Base-by-base conservation (phyloP, 2,797 vertebrate species). In the Poeciliopsis paucimaculata region DNA sequence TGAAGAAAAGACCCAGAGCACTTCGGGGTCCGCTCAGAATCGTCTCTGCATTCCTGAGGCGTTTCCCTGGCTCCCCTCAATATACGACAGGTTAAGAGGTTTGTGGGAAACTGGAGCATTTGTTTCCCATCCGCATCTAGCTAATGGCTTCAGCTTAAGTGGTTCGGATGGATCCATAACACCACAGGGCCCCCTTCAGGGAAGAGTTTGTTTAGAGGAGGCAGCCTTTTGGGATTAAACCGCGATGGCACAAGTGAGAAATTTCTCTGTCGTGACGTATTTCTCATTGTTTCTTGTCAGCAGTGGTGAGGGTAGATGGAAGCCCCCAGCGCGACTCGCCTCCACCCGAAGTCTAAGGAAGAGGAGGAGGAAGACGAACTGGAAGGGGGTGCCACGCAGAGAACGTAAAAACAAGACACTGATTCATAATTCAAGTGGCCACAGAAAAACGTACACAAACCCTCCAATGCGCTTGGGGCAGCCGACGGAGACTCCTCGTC, bases 221-320 rank as follows among this genome's bases (percentile, higher is more conserved):
- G 11, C 31, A 15, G 72, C 31, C 31, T 36, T 51, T 53, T 39
- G 31, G 47, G 47, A 36, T 23, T 41, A 57, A 41, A 15, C 49
- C 36, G 36, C 45, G 36, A 71, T 46, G 13, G 39, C 15, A 51
- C 36, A 34, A 62, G 12, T 71, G 43, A 77, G 46, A 72, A 8
- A 0, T 70, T 45, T 78, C 70, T 66, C 39, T 45, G 28, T 20
- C 23, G 39, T 92, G 70, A 91, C 45, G 20, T 72, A 7, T 84
- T 74, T 82, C 49, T 84, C 36, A 75, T 71, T 49, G n/a, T 83
- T 83, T 84, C 82, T 28, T 85, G 78, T 81, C 80, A 46, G 13
- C 94, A 98, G 97, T 95, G 2, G 96, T 98, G 89, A 96, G 97
- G 87, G 96, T 96, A 57, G 97, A 99, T 0, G 96, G 96, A 1